phyloP scores from a whole-genome alignment of 1,140 invertebrate species.

The Rhynchophorus ferrugineus region DNA sequence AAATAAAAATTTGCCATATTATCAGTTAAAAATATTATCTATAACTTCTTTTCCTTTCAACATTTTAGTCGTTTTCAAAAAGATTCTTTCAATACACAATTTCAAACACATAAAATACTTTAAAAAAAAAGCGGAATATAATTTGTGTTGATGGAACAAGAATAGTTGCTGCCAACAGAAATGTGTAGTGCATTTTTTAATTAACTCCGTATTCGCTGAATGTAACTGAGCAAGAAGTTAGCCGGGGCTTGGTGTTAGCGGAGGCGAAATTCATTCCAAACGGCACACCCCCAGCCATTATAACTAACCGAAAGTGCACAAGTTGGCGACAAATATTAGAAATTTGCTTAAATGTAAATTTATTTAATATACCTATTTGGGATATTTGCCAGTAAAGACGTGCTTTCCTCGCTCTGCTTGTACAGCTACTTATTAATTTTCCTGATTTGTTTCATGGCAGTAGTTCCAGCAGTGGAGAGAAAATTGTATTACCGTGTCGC shows the following conservation, averaged over 20 bases:
- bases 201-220: neutral
- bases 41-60: too few species aligned
- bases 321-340: slow-evolving; percentile 17
- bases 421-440: slow-evolving; percentile 8
- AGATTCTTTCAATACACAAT: too few species aligned
- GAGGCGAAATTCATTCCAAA: neutral
- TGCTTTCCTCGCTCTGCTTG: slow-evolving; percentile 1
- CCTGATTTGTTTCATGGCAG: slow-evolving; percentile 12
- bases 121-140: too few species aligned
- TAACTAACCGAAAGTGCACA: slow-evolving; percentile 7
- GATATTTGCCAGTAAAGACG: slow-evolving; percentile 24
- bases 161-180: too few species aligned
- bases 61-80: too few species aligned
- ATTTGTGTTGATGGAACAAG: too few species aligned
- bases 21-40: too few species aligned
- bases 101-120: too few species aligned
- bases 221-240: neutral
- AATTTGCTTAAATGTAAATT: slow-evolving; percentile 20
- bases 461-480: too few species aligned
- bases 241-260: neutral
- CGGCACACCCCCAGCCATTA: neutral
- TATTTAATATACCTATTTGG: slow-evolving; percentile 23
- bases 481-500: too few species aligned
- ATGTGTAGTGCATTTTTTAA: too few species aligned
- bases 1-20: too few species aligned